These are phyloP conservation scores for Galbula dea DNA, from an alignment of 2,113 vertebrate species.

Conservation along the genomic window DNA sequence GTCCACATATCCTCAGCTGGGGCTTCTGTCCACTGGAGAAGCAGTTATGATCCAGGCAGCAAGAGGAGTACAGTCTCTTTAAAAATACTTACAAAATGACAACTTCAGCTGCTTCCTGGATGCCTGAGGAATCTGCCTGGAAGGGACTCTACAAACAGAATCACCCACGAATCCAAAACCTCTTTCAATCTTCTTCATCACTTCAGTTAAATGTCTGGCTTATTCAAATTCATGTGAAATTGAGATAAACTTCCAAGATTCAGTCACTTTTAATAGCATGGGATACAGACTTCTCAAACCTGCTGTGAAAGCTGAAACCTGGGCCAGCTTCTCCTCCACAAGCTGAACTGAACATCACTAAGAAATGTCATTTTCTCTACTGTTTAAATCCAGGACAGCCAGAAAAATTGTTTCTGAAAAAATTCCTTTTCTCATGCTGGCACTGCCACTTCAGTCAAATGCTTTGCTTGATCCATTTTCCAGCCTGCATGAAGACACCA, in stretches of 20 bases:
- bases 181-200: not conserved
- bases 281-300: constrained; percentile 44
- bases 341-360: not conserved
- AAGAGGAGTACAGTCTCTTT: not conserved
- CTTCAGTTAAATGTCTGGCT: constrained; percentile 5
- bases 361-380: constrained; percentile 1
- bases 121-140: not conserved
- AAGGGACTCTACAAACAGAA: constrained; percentile 8
- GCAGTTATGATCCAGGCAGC: not conserved
- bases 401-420: not conserved
- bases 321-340: constrained; percentile 23
- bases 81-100: not conserved
- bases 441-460: not conserved
- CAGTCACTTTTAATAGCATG: constrained; percentile 53
- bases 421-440: not conserved
- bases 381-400: not conserved
- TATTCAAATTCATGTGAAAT: constrained; percentile 53
- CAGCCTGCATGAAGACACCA: not conserved
- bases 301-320: constrained; percentile 42
- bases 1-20: not conserved
- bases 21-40: not conserved
- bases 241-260: constrained; percentile 48
- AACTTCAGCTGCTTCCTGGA: not conserved
- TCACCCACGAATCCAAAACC: not conserved
- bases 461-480: not conserved